A percentile compares a stretch with the other conserved stretches of the same genome.
phyloP scores from a whole-genome alignment of 2,888 invertebrate genomes.

The Sarcophaga carnaria region DNA sequence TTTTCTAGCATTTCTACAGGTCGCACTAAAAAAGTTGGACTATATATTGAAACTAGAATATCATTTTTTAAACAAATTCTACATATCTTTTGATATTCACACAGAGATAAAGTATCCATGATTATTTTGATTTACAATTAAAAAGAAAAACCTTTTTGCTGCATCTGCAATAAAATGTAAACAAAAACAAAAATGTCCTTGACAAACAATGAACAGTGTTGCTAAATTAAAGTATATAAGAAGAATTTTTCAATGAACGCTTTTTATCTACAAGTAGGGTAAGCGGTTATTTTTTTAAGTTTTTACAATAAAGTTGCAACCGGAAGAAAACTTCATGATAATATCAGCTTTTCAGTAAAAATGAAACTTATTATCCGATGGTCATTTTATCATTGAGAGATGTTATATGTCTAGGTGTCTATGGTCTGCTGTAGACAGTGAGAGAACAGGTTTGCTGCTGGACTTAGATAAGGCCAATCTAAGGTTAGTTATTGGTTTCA shows the following conservation, averaged over 20 bases:
- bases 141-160: constrained; percentile 2
- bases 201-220: background rate
- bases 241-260: background rate
- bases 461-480: no score
- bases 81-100: constrained; percentile 75
- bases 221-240: background rate
- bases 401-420: no score
- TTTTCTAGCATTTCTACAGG: constrained; percentile 77
- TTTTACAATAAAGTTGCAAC: no score
- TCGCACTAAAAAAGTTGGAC: constrained; percentile 74
- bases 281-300: background rate
- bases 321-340: no score
- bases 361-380: no score
- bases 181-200: constrained; percentile 50
- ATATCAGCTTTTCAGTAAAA: no score
- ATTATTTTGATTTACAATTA: constrained; percentile 19
- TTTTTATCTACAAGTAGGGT: background rate
- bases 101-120: constrained; percentile 52
- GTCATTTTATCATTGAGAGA: no score
- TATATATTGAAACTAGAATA: constrained; percentile 75
- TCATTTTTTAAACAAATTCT: constrained; percentile 77
- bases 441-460: no score
- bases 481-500: no score
- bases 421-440: no score
- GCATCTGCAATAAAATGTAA: constrained; percentile 6